Evolutionary conservation across 2,113 vertebrate genomes (phyloP).

Genomic region (Pituophis catenifer): DNA sequence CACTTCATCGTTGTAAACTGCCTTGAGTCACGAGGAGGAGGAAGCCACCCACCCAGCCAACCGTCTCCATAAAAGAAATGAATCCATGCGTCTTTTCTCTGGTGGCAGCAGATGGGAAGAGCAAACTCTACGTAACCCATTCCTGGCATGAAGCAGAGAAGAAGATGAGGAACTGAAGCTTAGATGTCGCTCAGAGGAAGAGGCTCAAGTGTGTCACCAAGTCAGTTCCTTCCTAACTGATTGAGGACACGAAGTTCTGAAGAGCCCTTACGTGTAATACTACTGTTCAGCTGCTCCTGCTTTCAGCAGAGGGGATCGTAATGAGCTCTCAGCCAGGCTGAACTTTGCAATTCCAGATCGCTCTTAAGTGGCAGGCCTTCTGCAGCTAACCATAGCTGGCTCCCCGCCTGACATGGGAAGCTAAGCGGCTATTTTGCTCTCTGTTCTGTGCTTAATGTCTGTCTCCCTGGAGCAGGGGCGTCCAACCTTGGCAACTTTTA

Average conservation of each 20-base stretch:
- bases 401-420: slow-evolving; percentile 50
- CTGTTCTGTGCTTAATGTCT: slow-evolving; percentile 19
- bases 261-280: slow-evolving; percentile 14
- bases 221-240: slow-evolving; percentile 3
- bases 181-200: not conserved
- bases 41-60: not conserved
- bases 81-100: slow-evolving; percentile 28
- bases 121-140: not conserved
- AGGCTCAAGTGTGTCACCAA: not conserved
- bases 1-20: not conserved
- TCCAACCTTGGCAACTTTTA: no score
- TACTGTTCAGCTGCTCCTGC: slow-evolving; percentile 28
- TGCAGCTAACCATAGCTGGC: slow-evolving; percentile 48
- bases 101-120: not conserved
- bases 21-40: not conserved
- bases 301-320: slow-evolving; percentile 27
- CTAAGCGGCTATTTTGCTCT: slow-evolving; percentile 50
- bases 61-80: not conserved
- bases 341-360: slow-evolving; percentile 49
- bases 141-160: accelerated
- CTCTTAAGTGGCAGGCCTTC: slow-evolving; percentile 41
- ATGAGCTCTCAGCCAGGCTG: slow-evolving; percentile 34
- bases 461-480: slow-evolving; percentile 49
- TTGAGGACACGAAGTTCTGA: slow-evolving; percentile 21
- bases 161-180: slow-evolving; percentile 14